Evolutionary conservation across 30 jellyfish, hydroid and myxozoan genomes (phyloP).

Genomic region (Pseudorhiza aurosa): DNA sequence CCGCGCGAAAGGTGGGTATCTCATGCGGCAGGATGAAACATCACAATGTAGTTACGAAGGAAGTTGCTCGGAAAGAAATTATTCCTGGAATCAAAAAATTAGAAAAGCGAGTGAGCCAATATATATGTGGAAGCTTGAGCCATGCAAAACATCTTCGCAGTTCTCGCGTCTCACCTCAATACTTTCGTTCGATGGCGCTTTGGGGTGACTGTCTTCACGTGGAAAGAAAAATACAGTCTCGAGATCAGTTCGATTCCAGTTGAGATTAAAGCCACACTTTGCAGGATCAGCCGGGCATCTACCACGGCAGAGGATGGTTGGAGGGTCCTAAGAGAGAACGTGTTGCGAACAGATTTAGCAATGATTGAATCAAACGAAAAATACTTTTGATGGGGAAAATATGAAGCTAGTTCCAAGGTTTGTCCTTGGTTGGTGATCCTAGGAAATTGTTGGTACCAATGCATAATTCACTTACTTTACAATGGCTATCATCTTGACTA

Average conservation of each 20-base stretch:
- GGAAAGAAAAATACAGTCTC: conserved; percentile 61
- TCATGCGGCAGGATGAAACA: too few relatives aligned
- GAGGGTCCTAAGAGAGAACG: conserved; percentile 79
- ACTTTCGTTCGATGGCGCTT: neutral
- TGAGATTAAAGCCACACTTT: conserved; percentile 80
- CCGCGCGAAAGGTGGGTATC: too few relatives aligned
- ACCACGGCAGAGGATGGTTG: conserved; percentile 90
- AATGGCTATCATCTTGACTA: conserved; percentile 76
- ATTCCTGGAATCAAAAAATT: too few relatives aligned
- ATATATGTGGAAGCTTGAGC: neutral
- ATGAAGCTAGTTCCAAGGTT: too few relatives aligned
- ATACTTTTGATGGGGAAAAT: too few relatives aligned
- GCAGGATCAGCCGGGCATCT: conserved; percentile 78
- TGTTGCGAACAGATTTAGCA: too few relatives aligned
- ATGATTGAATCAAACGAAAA: too few relatives aligned
- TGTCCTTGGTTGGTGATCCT: too few relatives aligned
- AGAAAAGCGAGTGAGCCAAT: too few relatives aligned
- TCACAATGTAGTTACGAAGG: too few relatives aligned
- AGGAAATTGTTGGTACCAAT: too few relatives aligned
- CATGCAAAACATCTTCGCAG: neutral
- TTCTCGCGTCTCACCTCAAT: conserved; percentile 28
- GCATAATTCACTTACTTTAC: conserved; percentile 64
- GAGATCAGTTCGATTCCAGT: conserved; percentile 80
- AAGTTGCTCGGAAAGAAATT: too few relatives aligned
- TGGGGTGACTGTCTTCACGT: conserved; percentile 21